These are phyloP conservation scores for Trissolcus japonicus DNA, from an alignment of 2,888 invertebrate species.

Conservation along the genomic window DNA sequence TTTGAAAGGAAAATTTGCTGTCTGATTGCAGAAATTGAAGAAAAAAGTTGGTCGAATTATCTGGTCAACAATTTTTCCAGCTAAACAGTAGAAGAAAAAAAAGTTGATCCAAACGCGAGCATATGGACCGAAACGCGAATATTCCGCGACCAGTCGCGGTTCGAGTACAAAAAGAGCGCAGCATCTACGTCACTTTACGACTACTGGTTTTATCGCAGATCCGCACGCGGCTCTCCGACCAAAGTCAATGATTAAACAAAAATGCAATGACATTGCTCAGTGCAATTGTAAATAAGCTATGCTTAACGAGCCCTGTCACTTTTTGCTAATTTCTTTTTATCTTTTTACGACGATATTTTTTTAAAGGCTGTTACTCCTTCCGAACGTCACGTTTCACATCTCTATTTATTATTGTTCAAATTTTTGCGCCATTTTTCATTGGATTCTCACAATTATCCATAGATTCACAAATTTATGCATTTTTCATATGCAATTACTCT, in stretches of 20 bases:
- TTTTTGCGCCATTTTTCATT: too few species aligned
- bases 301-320: neutral
- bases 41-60: too few species aligned
- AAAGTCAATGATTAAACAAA: slow-evolving; percentile 5
- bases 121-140: slow-evolving; percentile 18
- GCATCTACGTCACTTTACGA: slow-evolving; percentile 50
- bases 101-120: slow-evolving; percentile 20
- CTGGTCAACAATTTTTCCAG: neutral
- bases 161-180: slow-evolving; percentile 42
- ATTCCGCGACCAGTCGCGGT: slow-evolving; percentile 35
- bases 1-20: too few species aligned
- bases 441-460: too few species aligned
- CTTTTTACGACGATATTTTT: slow-evolving; percentile 23
- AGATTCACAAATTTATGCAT: too few species aligned
- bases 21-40: too few species aligned
- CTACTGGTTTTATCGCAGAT: slow-evolving; percentile 49
- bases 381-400: too few species aligned
- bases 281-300: neutral
- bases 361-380: neutral
- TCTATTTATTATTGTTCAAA: too few species aligned
- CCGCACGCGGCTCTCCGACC: slow-evolving; percentile 2
- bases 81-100: slow-evolving; percentile 4
- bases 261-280: slow-evolving; percentile 5
- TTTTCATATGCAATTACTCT: too few species aligned
- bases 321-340: neutral